Percentiles rank a stretch among this genome's conserved stretches.
Evolutionary conservation across 2,797 vertebrate genomes (phyloP).

Genomic region (Gymnoscopelus braueri): DNA sequence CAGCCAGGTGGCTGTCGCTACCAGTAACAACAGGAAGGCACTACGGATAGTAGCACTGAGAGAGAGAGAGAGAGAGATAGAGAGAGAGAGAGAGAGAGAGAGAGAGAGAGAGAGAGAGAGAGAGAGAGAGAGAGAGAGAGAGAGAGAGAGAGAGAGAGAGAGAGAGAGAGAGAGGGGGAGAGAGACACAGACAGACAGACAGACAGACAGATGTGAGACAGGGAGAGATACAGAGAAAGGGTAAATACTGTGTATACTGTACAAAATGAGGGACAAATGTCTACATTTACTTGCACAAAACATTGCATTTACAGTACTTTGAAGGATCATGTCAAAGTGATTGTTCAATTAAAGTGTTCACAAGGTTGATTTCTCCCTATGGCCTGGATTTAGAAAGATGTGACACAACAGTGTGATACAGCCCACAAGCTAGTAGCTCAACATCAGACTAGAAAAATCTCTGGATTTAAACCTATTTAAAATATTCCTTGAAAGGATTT

Average conservation of each 20-base stretch:
- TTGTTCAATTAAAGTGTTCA: too few relatives aligned
- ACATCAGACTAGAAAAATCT: too few relatives aligned
- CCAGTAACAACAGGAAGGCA: constrained; percentile 93
- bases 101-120: constrained; percentile 14
- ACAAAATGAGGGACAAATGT: too few relatives aligned
- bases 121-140: constrained; percentile 28
- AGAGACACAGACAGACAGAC: constrained; percentile 6
- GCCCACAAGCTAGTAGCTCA: too few relatives aligned
- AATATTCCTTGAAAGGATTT: too few relatives aligned
- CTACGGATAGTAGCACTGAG: constrained; percentile 90
- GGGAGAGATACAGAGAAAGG: constrained; percentile 24
- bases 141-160: constrained; percentile 41
- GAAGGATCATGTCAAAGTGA: too few relatives aligned
- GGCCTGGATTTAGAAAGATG: too few relatives aligned
- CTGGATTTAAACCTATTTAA: too few relatives aligned
- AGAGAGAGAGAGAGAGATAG: constrained; percentile 55
- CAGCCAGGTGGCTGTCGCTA: constrained; percentile 95
- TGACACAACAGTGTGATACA: too few relatives aligned
- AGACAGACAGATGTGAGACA: constrained; percentile 47
- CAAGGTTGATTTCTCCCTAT: too few relatives aligned
- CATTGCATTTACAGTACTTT: too few relatives aligned
- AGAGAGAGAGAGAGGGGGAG: constrained; percentile 21
- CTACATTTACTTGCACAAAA: too few relatives aligned
- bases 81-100: constrained; percentile 52
- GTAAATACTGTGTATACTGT: not conserved